These are phyloP conservation scores for Xenopus borealis DNA, from an alignment of 2,113 vertebrate species.

Conservation along the genomic window DNA sequence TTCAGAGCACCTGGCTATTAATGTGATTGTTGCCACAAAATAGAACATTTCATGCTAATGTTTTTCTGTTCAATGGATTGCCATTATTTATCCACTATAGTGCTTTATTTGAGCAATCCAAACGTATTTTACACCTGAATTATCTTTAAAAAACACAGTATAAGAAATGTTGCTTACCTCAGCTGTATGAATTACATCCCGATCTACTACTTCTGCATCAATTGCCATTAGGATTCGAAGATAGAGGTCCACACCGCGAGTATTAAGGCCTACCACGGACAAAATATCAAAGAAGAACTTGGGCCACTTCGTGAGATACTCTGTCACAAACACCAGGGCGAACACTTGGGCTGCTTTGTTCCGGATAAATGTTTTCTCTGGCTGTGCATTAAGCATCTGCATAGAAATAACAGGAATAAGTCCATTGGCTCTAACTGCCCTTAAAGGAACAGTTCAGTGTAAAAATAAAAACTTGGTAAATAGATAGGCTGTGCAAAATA, in stretches of 20 bases:
- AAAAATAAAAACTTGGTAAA: too few relatives aligned
- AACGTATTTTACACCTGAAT: too few relatives aligned
- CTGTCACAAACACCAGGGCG: slow-evolving; percentile 90
- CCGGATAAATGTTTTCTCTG: slow-evolving; percentile 94
- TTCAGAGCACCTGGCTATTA: too few relatives aligned
- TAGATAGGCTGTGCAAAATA: too few relatives aligned
- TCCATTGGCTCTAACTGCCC: too few relatives aligned
- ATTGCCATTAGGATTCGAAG: slow-evolving; percentile 95
- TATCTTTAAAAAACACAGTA: too few relatives aligned
- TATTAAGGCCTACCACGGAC: slow-evolving; percentile 86
- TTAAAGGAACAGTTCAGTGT: too few relatives aligned
- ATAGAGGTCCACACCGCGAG: slow-evolving; percentile 90
- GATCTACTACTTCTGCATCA: slow-evolving; percentile 91
- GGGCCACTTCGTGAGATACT: slow-evolving; percentile 94
- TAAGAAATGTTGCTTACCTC: slow-evolving; percentile 68
- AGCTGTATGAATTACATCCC: slow-evolving; percentile 85
- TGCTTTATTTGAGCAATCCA: too few relatives aligned
- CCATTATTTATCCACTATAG: too few relatives aligned
- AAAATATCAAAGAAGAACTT: slow-evolving; percentile 97
- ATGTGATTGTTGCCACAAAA: too few relatives aligned
- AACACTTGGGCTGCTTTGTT: slow-evolving; percentile 98
- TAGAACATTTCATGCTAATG: too few relatives aligned
- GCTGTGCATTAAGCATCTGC: slow-evolving; percentile 83
- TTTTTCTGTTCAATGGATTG: too few relatives aligned
- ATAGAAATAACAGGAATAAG: slow-evolving; percentile 16